phyloP scores from a whole-genome alignment of 2,113 vertebrate species.

The Cricetomys ansorgei region DNA sequence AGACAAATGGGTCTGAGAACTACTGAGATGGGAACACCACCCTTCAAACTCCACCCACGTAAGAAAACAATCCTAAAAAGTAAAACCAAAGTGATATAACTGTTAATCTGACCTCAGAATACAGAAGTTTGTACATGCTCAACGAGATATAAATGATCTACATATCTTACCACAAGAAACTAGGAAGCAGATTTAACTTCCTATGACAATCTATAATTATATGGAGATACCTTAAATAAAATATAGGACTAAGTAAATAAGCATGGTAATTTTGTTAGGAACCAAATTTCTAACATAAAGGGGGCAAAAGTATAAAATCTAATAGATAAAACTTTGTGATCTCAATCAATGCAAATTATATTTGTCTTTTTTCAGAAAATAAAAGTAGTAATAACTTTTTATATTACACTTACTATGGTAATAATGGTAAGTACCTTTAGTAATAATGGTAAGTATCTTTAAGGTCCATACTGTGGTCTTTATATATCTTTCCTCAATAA shows the following conservation, averaged over 20 bases:
- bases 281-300: conserved; percentile 52
- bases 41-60: not conserved
- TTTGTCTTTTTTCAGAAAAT: conserved; percentile 38
- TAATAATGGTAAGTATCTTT: not conserved
- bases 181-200: conserved; percentile 40
- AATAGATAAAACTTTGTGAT: not conserved
- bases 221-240: conserved; percentile 34
- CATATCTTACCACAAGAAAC: not conserved
- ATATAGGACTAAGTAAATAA: conserved; percentile 26
- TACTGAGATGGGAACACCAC: not conserved
- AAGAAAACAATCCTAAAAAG: conserved; percentile 38
- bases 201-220: not conserved
- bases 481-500: conserved; percentile 42
- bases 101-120: conserved; percentile 29
- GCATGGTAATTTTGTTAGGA: conserved; percentile 34
- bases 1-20: not conserved
- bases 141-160: conserved; percentile 9
- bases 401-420: not conserved
- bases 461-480: not conserved
- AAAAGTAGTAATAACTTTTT: not conserved
- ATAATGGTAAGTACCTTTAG: not conserved
- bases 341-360: conserved; percentile 51
- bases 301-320: conserved; percentile 25
- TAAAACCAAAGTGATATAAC: not conserved
- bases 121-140: not conserved